Conservation (phyloP, 2,888 invertebrate species). For the Pycnomerus fuliginosus region DNA sequence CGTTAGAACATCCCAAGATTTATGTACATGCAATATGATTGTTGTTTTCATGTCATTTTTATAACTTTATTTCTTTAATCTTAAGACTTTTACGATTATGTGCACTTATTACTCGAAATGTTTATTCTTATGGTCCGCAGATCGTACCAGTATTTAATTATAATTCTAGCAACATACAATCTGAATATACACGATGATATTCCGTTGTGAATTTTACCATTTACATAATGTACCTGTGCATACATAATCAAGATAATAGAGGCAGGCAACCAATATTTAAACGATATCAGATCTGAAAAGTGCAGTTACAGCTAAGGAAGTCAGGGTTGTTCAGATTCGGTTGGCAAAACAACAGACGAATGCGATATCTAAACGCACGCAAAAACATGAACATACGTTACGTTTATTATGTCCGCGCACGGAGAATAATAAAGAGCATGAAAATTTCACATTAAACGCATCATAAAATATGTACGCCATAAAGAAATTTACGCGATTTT, state of each 20-base stretch:
- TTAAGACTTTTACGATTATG: no score
- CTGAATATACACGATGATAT: no score
- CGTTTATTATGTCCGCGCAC: slow-evolving; percentile 25
- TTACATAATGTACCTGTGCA: slow-evolving; percentile 16
- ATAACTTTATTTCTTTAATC: no score
- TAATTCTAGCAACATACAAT: no score
- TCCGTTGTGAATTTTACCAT: slow-evolving; percentile 12
- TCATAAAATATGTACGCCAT: slow-evolving; percentile 11
- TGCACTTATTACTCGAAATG: no score
- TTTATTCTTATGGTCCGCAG: no score
- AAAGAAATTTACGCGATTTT: slow-evolving; percentile 2
- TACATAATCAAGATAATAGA: slow-evolving; percentile 11
- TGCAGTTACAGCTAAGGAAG: slow-evolving; percentile 28
- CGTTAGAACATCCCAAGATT: no score
- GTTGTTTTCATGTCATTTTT: no score
- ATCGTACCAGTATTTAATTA: no score
- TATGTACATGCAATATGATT: no score
- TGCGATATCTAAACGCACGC: slow-evolving; percentile 32
- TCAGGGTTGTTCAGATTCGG: slow-evolving; percentile 31
- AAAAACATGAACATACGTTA: slow-evolving; percentile 23
- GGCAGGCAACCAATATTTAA: slow-evolving; percentile 18
- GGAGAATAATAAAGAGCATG: slow-evolving; percentile 23
- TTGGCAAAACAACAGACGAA: slow-evolving; percentile 31
- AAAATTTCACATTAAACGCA: slow-evolving; percentile 19
- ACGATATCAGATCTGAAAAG: slow-evolving; percentile 20